A percentile compares a stretch with the other conserved stretches of the same genome.
These are phyloP conservation scores for Eurypyga helias DNA, from an alignment of 2,113 vertebrate genomes.

Conservation along the genomic window DNA sequence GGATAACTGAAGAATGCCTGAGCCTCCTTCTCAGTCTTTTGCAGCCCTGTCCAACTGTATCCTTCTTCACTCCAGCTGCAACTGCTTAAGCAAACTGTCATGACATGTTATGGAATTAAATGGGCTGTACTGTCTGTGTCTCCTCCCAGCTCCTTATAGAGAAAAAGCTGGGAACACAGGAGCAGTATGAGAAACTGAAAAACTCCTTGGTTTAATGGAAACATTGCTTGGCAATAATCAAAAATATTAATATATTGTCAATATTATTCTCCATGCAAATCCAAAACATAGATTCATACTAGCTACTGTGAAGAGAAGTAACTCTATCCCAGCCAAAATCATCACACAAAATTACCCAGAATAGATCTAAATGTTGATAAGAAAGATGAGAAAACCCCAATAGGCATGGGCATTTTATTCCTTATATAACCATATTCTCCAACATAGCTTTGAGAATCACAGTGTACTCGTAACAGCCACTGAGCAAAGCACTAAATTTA, in stretches of 20 bases:
- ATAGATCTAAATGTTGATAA: not conserved
- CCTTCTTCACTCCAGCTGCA: not conserved
- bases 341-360: not conserved
- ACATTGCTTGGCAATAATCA: no score
- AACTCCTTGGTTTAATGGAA: no score
- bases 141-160: no score
- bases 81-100: not conserved
- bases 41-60: not conserved
- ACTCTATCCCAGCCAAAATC: no score
- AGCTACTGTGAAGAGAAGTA: no score
- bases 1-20: not conserved
- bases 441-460: not conserved
- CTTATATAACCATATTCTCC: not conserved
- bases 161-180: no score
- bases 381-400: rapidly evolving
- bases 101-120: no score
- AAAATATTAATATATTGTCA: no score
- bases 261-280: no score
- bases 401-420: not conserved
- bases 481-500: not conserved
- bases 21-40: not conserved
- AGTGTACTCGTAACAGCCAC: not conserved
- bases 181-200: no score
- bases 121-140: no score
- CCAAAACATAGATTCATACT: no score